Conservation (phyloP, 92 coral and sea anemone genomes). For the Zoanthus solanderi region DNA sequence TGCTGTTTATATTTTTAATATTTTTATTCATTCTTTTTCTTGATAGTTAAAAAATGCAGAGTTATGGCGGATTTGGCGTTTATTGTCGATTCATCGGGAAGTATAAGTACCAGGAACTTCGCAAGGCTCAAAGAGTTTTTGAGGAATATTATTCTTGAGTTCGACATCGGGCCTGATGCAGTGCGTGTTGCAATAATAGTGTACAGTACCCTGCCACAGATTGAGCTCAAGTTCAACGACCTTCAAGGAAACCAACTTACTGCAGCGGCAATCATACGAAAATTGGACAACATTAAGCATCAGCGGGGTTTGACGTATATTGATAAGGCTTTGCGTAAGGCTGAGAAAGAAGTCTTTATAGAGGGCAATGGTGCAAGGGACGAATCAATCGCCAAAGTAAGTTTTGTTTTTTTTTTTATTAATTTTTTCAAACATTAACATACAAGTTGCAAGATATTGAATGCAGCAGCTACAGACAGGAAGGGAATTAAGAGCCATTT, state of each 20-base stretch:
- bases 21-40: not conserved
- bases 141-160: slow-evolving; percentile 11
- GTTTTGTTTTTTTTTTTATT: not conserved
- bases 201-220: slow-evolving; percentile 26
- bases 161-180: slow-evolving; percentile 38
- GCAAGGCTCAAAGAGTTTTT: slow-evolving; percentile 35
- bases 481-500: no score
- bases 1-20: not conserved
- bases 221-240: slow-evolving; percentile 39
- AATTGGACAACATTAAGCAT: slow-evolving; percentile 13
- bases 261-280: slow-evolving; percentile 15
- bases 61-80: slow-evolving; percentile 35
- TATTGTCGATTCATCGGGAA: slow-evolving; percentile 40
- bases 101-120: slow-evolving; percentile 27
- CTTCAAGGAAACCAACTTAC: slow-evolving; percentile 30
- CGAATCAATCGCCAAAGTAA: slow-evolving; percentile 14
- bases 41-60: slow-evolving; percentile 31
- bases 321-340: slow-evolving; percentile 36
- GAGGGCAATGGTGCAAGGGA: slow-evolving; percentile 20
- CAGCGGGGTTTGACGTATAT: slow-evolving; percentile 38
- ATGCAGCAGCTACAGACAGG: no score
- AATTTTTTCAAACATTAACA: no score
- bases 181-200: slow-evolving; percentile 20
- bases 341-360: slow-evolving; percentile 33
- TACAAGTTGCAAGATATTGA: no score